Base-by-base conservation (phyloP, 64 coral and sea anemone species). In the Pocillopora damicornis region DNA sequence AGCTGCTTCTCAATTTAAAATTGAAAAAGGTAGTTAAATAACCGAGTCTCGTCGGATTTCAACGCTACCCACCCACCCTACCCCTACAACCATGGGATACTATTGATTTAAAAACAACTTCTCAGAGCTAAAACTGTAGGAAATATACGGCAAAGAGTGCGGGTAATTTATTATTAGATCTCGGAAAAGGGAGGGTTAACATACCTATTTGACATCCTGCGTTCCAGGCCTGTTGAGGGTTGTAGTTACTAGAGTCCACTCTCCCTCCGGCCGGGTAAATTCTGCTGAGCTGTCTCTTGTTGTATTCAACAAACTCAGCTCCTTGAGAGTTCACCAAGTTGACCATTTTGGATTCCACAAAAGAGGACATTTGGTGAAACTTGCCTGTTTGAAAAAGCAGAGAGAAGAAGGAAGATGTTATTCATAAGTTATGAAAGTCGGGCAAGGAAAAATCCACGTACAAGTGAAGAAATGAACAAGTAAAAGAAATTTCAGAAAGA, bases 231-330 rank as follows among this genome's bases (percentile, higher is more conserved):
- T 74, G 76, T 17, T 95, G 90, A 36, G 97, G 97, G 66, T 99
- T 99, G 56, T 99, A 99, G 75, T 99, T 99, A 64, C 93, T 95
- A 5, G 97, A 99, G 77, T 99, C 97, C 56, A 99, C 88, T 78
- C 97, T 83, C 57, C 90, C 81, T 42, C 97, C 97, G 60, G 93
- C 97, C 16, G 97, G 97, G 79, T 99, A 99, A 12, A 91, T 95
- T 79, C 97, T 88, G 65, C 92, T 94, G n/a, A 99, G 15, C 26
- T 99, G 97, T 63, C 88, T 89, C 73, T 89, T 90, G 76, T 99
- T 99, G 78, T 99, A 99, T 26, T 99, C 88, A 5, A 90, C 78
- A 84, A 93, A 99, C 25, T 87, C 93, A 13, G 87, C 68, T 67
- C 90, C 90, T 42, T 95, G 78, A 58, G 17, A 75, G 0, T 85